Conservation (phyloP, 2,113 vertebrate genomes). For the Semicossyphus pulcher region DNA sequence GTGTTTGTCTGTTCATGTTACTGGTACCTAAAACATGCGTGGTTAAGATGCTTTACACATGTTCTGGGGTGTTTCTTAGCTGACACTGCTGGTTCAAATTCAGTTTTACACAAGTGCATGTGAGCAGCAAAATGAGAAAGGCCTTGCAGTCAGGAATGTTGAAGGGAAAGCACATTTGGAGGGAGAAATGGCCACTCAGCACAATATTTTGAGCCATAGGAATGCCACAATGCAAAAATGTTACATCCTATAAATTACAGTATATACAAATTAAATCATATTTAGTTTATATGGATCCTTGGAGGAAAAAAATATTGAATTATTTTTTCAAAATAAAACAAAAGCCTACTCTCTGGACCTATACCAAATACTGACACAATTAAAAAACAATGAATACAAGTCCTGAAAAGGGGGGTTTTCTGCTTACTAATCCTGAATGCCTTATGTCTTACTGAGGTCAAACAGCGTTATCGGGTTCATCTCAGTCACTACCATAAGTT, state of each 20-base stretch:
- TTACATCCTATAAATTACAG: conserved; percentile 27
- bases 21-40: conserved; percentile 15
- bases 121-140: conserved; percentile 49
- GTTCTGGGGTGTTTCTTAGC: conserved; percentile 32
- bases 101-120: conserved; percentile 41
- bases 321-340: conserved; percentile 2
- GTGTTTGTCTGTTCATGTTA: conserved; percentile 1
- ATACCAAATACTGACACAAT: neutral
- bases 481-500: neutral
- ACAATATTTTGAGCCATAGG: conserved; percentile 18
- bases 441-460: neutral
- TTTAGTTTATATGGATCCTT: conserved; percentile 11
- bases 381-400: neutral
- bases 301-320: neutral
- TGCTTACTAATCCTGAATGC: neutral
- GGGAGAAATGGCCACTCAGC: conserved; percentile 41
- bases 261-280: conserved; percentile 26
- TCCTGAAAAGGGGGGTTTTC: neutral
- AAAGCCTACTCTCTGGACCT: neutral
- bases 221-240: conserved; percentile 34
- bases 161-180: conserved; percentile 53
- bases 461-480: neutral
- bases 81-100: conserved; percentile 46
- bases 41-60: conserved; percentile 31
- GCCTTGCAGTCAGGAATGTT: conserved; percentile 56